Conservation (phyloP, 2,888 invertebrate genomes). For the Macaria liturata region DNA sequence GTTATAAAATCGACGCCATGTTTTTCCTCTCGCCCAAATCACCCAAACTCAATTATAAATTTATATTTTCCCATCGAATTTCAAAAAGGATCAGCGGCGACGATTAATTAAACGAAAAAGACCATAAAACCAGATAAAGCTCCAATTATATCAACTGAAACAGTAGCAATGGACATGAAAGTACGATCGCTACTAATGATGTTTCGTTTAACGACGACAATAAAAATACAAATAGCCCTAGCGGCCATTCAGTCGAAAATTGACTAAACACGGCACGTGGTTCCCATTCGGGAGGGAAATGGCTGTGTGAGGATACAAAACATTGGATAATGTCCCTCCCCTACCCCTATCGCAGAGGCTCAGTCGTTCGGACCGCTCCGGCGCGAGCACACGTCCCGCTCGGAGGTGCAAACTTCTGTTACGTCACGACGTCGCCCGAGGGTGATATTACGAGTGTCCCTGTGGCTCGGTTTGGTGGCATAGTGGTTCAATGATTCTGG, state of each 20-base stretch:
- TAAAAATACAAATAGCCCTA: conserved; percentile 66
- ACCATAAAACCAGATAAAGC: conserved; percentile 24
- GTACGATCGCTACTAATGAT: conserved; percentile 60
- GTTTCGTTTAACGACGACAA: conserved; percentile 66
- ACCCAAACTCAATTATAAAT: conserved; percentile 25
- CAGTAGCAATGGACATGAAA: conserved; percentile 54
- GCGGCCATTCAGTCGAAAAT: conserved; percentile 65
- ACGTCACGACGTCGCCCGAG: conserved; percentile 65
- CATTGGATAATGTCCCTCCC: conserved; percentile 68
- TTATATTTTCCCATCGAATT: conserved; percentile 16
- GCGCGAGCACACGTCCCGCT: conserved; percentile 51
- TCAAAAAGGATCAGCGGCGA: conserved; percentile 22
- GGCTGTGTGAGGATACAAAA: conserved; percentile 69
- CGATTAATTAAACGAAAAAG: conserved; percentile 32
- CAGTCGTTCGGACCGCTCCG: conserved; percentile 63
- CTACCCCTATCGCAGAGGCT: conserved; percentile 53
- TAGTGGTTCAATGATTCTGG: conserved; percentile 69
- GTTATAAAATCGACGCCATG: conserved; percentile 58
- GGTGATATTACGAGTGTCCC: conserved; percentile 54
- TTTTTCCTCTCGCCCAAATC: conserved; percentile 48
- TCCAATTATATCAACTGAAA: conserved; percentile 33
- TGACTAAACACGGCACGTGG: conserved; percentile 75
- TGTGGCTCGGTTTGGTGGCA: conserved; percentile 63
- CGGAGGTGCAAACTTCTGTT: conserved; percentile 56
- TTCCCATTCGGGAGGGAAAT: conserved; percentile 63